Conservation (phyloP, 2,888 invertebrate species). For the Ischnus inquisitorius region DNA sequence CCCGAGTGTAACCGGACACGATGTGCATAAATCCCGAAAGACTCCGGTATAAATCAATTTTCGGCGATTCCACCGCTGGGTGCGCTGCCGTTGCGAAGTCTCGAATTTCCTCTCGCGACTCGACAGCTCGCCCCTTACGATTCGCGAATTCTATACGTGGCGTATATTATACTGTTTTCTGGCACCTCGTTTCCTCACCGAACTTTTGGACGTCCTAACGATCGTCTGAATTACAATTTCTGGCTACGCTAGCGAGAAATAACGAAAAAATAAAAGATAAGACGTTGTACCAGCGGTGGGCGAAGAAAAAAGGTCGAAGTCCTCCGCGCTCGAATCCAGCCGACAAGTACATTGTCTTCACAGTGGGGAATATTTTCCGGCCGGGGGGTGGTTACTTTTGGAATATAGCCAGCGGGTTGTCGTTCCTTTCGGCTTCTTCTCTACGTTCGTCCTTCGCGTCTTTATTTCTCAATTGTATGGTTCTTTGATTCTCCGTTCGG, state of each 20-base stretch:
- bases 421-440: constrained; percentile 52
- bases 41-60: constrained; percentile 77
- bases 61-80: constrained; percentile 65
- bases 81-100: constrained; percentile 58
- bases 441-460: constrained; percentile 6
- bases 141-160: constrained; percentile 53
- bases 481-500: constrained; percentile 30
- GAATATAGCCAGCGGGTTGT: constrained; percentile 60
- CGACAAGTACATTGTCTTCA: constrained; percentile 61
- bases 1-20: constrained; percentile 70
- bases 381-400: constrained; percentile 42
- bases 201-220: constrained; percentile 65
- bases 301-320: constrained; percentile 33
- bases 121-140: constrained; percentile 41
- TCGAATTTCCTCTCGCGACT: constrained; percentile 63
- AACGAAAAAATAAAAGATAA: constrained; percentile 29
- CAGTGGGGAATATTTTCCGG: constrained; percentile 48
- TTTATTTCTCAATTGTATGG: constrained; percentile 12
- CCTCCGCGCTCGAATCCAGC: constrained; percentile 54
- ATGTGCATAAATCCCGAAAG: constrained; percentile 75
- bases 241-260: constrained; percentile 46
- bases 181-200: constrained; percentile 61
- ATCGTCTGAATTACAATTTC: constrained; percentile 70
- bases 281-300: background rate
- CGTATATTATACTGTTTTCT: constrained; percentile 50